Evolutionary conservation across 2,888 invertebrate genomes (phyloP).

Genomic region (Dinocampus coccinellae): DNA sequence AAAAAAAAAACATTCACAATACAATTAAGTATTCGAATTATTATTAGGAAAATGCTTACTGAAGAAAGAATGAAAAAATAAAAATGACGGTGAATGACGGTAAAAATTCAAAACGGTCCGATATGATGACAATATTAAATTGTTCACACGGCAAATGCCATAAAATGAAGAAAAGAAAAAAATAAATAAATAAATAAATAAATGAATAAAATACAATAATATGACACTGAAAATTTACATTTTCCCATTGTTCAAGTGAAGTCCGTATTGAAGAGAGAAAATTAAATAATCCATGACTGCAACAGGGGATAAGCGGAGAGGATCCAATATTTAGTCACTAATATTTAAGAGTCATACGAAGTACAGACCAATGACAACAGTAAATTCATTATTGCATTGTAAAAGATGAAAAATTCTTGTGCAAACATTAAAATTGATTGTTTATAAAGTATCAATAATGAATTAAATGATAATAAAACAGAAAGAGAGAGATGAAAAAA

Average conservation of each 20-base stretch:
- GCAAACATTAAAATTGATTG: conserved; percentile 6
- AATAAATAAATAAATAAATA: conserved; percentile 1
- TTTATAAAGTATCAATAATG: not conserved
- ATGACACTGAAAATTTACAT: conserved; percentile 32
- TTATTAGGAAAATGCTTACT: conserved; percentile 24
- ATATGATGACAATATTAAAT: conserved; percentile 59
- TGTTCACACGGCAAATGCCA: conserved; percentile 51
- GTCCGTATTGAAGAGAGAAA: conserved; percentile 19
- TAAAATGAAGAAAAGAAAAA: conserved; percentile 39
- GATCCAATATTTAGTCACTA: conserved; percentile 62
- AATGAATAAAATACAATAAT: conserved; percentile 8
- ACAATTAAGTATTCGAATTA: conserved; percentile 14
- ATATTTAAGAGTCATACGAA: conserved; percentile 57
- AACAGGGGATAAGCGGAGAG: conserved; percentile 28
- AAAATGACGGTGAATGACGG: not conserved
- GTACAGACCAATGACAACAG: conserved; percentile 39
- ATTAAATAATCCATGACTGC: conserved; percentile 5
- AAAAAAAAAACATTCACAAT: not conserved
- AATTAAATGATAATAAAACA: no score
- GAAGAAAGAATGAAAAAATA: conserved; percentile 18
- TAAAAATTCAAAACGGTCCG: conserved; percentile 49
- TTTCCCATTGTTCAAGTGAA: conserved; percentile 27
- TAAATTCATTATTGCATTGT: conserved; percentile 22
- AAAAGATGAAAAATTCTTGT: conserved; percentile 17
- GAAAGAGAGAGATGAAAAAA: conserved; percentile 19